Evolutionary conservation across 2,113 vertebrate species (phyloP).

Genomic region (Kryptolebias marmoratus): DNA sequence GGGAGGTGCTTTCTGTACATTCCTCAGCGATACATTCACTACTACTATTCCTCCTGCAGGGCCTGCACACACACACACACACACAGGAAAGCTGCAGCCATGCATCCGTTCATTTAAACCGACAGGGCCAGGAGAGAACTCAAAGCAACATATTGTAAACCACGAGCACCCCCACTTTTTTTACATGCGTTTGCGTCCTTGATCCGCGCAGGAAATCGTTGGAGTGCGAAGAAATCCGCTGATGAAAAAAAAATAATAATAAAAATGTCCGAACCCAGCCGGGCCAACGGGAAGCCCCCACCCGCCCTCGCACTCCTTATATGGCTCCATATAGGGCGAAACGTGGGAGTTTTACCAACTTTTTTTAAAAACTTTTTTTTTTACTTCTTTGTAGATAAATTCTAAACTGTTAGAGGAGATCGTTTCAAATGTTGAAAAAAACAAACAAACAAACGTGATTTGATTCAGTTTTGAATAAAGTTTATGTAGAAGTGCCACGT

Average conservation of each 20-base stretch:
- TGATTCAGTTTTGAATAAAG: neutral
- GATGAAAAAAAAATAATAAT: neutral
- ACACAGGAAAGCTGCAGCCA: conserved; percentile 43
- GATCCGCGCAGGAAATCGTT: neutral
- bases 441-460: neutral
- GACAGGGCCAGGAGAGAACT: conserved; percentile 25
- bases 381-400: neutral
- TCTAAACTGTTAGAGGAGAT: neutral
- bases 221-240: neutral
- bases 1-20: conserved; percentile 75
- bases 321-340: neutral
- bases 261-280: conserved; percentile 41
- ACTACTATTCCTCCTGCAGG: conserved; percentile 36
- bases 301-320: neutral
- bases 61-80: conserved; percentile 20
- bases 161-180: no score
- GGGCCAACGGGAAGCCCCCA: neutral
- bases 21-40: conserved; percentile 76
- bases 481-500: neutral
- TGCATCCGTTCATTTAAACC: conserved; percentile 62
- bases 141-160: no score
- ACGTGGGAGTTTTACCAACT: neutral
- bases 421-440: no score
- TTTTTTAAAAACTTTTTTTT: neutral
- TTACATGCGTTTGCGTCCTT: conserved; percentile 27